Evolutionary conservation across 2,888 invertebrate species (phyloP), one percentile per base, ranked within the genome.

Genomic region (Scaeva pyrastri): DNA sequence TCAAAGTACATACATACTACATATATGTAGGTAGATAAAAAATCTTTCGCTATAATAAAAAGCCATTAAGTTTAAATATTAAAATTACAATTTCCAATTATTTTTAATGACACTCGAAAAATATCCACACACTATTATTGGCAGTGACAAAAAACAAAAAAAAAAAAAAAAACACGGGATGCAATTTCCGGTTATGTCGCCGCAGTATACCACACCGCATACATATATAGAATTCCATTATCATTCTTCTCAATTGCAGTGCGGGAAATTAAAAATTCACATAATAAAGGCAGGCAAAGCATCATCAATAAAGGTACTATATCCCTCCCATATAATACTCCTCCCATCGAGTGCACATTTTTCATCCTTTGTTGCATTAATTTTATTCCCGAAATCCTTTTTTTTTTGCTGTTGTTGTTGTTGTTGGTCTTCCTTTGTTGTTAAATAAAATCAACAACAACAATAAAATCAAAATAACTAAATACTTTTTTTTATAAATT

Each of bases 51-150:
- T 68, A 52, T 7, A 7, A 48, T 19, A 68, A 50, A 68, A 68
- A 52, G 6, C 66, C 52, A 77, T 82, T 66, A 68, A 77, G 78
- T 78, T 83, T 85, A 72, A 76, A 73, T 72, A 85, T 85, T 81
- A 73, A 81, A 85, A 85, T 81, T 80, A 76, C 75, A 85, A 81
- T 81, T 81, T 85, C 43, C 85, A 85, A 85, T 81, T 85, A 85
- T 72, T 85, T 81, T 85, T 85, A 85, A 85, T 85, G 85, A 60
- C 60, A 70, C 78, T 62, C 76, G 60, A 60, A 68, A 50, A 60
- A 41, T 39, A 77, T 26, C 26, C 39, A 58, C 68, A 43, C 74
- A 75, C 83, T 66, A 66, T 56, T 60, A 52, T 71, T 71, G 52
- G 56, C 71, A 71, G 3, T 26, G 43, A 41, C 1, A 12, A 12